These are phyloP conservation scores for Sylvia borin DNA, from an alignment of 2,797 vertebrate genomes.

Conservation along the genomic window DNA sequence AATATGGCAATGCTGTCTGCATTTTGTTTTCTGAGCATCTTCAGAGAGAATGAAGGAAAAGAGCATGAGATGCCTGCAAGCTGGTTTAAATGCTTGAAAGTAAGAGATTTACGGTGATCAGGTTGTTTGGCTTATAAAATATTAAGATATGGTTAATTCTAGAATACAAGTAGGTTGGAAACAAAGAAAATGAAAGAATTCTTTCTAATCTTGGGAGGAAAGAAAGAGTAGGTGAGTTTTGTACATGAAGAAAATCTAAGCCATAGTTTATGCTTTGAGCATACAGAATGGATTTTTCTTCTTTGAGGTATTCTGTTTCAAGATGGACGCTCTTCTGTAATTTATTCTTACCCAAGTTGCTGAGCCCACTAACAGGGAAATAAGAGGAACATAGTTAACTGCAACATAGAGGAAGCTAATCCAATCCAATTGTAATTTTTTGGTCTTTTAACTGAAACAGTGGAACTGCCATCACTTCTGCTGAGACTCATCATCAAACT, in stretches of 20 bases:
- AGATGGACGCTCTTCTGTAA: background rate
- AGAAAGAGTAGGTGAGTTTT: background rate
- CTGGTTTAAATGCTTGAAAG: background rate
- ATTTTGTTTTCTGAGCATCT: background rate
- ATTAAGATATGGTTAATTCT: background rate
- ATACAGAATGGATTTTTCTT: background rate
- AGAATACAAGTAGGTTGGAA: background rate
- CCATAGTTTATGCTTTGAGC: background rate
- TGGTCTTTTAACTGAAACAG: background rate
- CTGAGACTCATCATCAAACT: background rate
- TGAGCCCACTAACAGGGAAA: background rate
- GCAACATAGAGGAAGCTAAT: background rate
- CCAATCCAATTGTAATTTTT: background rate
- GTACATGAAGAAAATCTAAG: background rate
- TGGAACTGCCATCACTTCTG: background rate
- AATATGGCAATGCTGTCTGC: background rate
- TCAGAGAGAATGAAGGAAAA: background rate
- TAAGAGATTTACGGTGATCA: background rate
- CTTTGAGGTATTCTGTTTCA: background rate
- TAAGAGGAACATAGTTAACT: background rate
- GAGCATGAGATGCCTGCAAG: background rate
- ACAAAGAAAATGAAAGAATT: background rate
- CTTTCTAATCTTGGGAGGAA: background rate
- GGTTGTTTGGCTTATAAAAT: background rate
- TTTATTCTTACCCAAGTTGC: background rate